Evolutionary conservation across 1,140 invertebrate species (phyloP).

Genomic region (Brachionus paranguensis): DNA sequence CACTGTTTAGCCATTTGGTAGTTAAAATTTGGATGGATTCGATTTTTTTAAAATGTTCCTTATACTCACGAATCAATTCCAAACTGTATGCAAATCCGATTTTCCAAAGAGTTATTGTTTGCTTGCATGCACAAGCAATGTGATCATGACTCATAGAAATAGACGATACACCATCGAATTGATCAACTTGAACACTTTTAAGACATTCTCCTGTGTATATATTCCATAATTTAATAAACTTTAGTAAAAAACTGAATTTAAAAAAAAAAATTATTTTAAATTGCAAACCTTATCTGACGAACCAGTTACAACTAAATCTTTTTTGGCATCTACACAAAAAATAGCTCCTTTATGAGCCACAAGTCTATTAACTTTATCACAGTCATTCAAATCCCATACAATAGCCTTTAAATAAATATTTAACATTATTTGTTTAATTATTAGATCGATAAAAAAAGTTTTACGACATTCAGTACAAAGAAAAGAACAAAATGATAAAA

Average conservation of each 20-base stretch:
- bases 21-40: slow-evolving; percentile 46
- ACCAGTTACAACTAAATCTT: slow-evolving; percentile 47
- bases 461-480: too few relatives aligned
- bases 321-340: slow-evolving; percentile 49
- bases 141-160: slow-evolving; percentile 90
- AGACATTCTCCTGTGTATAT: slow-evolving; percentile 92
- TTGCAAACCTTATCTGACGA: slow-evolving; percentile 48
- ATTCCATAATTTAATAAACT: slow-evolving; percentile 96
- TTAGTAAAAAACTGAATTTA: background rate
- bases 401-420: slow-evolving; percentile 45
- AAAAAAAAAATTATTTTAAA: background rate
- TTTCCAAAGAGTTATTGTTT: slow-evolving; percentile 46
- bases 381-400: slow-evolving; percentile 50
- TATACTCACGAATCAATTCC: slow-evolving; percentile 44
- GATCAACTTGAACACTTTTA: slow-evolving; percentile 81
- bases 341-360: slow-evolving; percentile 47
- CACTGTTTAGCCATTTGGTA: slow-evolving; percentile 42
- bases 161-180: slow-evolving; percentile 71
- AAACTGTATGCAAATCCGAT: slow-evolving; percentile 41
- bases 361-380: slow-evolving; percentile 45
- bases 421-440: too few relatives aligned
- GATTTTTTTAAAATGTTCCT: slow-evolving; percentile 48
- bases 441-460: too few relatives aligned
- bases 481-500: too few relatives aligned
- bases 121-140: slow-evolving; percentile 62